Base-by-base conservation (phyloP, 1,140 invertebrate genomes). In the Scaptomyza hsui region DNA sequence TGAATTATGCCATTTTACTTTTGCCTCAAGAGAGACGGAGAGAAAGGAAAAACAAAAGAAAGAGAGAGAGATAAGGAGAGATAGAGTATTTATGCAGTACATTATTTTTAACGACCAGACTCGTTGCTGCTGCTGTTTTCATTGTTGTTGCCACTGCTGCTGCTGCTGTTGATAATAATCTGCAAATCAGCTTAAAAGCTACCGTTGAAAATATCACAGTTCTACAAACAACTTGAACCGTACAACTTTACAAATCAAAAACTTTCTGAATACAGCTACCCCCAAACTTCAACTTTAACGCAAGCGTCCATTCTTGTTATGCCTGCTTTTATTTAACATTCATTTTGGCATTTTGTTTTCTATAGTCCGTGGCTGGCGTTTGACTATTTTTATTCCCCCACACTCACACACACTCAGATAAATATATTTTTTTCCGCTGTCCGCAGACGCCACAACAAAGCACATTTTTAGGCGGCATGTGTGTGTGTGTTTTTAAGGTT, bases 391-490 rank as follows among this genome's bases (percentile, higher is more conserved):
- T 65, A 45, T 35, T 18, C 10, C 19, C 10, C 19, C 26, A 42
- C 10, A 29, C 10, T 19, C 26, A 42, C 51, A n/a, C 47, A 51
- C 18, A 32, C 24, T 24, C 24, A 24, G 24, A 5, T 24, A 24
- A 5, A 24, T 41, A 12, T 57, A 21, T 55, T 56, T 45, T 71
- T 64, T 78, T 55, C 51, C 60, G 42, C 41, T 80, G 64, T 53
- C 77, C 69, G 77, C 82, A 88, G 70, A 81, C 74, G 70, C 81
- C 81, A 81, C 81, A 85, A 85, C 81, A 85, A 85, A 85, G 82
- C 82, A 61, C 53, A 68, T 65, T 53, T 77, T 80, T 59, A 49
- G 41, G 10, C 13, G 21, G 13, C 21, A 47, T 63, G 76, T 59
- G 55, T 48, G 42, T 59, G 19, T 44, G 48, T 49, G 35, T 47